Base-by-base conservation (phyloP, 1,140 invertebrate genomes). In the Drosophila simulans region DNA sequence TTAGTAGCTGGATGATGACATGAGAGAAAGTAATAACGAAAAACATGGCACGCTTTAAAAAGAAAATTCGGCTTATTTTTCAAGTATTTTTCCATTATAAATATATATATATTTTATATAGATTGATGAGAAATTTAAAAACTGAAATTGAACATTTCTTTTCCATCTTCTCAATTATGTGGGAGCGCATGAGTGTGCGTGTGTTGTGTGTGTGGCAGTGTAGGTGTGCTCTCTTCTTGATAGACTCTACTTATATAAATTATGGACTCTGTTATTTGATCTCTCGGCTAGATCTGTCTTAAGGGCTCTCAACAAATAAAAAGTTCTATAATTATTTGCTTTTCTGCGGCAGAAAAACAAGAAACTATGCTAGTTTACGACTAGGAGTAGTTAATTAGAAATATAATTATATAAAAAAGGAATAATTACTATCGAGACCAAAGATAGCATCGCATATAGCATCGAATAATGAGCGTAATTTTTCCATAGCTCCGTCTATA, bases 381-480 rank as follows among this genome's bases (percentile, higher is more conserved):
- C 82, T 88, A 88, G 83, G 71, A 74, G 75, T 89, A 89, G 45
- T 76, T 68, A 31, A 77, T 77, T 89, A 88, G 84, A 90, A 78
- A 80, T 80, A 89, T 84, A 78, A 82, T 20, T 74, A 63, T 74
- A 74, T 73, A 74, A 88, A 89, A 76, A 80, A 84, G 80, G 80
- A 77, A 89, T 89, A 89, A 89, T 89, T 89, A 89, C 84, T 89
- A 89, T 89, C 84, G 80, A 89, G 84, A 89, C 84, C 84, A 89
- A 89, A 89, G 85, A 89, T 89, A 89, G 84, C 84, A 89, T 89
- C 84, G 85, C 84, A 89, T 63, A 89, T 89, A 89, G 84, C 84
- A 84, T 89, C 84, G 85, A 89, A 89, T 89, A 89, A 89, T 89
- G 84, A 89, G 84, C 84, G 84, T 89, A 89, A 77, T 89, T 89